Base-by-base conservation (phyloP, 2,113 vertebrate genomes). In the Himantopus leucocephalus region DNA sequence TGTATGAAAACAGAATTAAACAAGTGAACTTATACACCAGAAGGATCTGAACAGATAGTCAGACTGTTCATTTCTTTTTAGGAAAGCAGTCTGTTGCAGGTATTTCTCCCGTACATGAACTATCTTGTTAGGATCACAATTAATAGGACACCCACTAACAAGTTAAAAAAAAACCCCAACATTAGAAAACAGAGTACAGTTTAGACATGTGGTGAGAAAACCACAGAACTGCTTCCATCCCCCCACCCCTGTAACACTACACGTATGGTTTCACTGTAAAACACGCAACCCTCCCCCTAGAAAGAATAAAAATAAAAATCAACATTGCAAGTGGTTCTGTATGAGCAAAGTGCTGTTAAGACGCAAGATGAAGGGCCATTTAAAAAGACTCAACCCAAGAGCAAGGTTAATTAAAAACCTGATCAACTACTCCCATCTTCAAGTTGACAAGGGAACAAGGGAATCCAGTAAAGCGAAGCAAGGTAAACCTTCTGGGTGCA, bases 231-330 rank as follows among this genome's bases (percentile, higher is more conserved):
- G 14, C 45, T 21, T 39, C 62, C 12, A 10, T 19, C 5, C 48
- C 16, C 22, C 14, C 41, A 66, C 1, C 17, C 43, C 23, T 52
- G 26, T 45, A 59, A 41, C 16, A 29, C 59, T 29, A 52, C 27
- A 16, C 0, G 0, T 8, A 41, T 0, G 3, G 8, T 43, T 86
- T 74, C 2, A 0, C 15, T 41, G 43, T 50, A 63, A 71, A 80
- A 56, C 27, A 52, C 0, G 1, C 5, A 64, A 24, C 48, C 8
- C 5, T 56, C 13, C 3, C 8, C 11, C 3, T 6, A 18, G 10
- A 55, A 32, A 35, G 10, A 17, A 30, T 13, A 26, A 35, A 39
- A 55, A 23, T 16, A 30, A 35, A 50, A 55, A 30, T 10, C 32
- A 30, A 24, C 29, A n/a, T 3, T 19, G 34, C 14, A 35, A 78